These are phyloP conservation scores for Lysandra bellargus DNA, from an alignment of 2,888 invertebrate species.

Conservation along the genomic window DNA sequence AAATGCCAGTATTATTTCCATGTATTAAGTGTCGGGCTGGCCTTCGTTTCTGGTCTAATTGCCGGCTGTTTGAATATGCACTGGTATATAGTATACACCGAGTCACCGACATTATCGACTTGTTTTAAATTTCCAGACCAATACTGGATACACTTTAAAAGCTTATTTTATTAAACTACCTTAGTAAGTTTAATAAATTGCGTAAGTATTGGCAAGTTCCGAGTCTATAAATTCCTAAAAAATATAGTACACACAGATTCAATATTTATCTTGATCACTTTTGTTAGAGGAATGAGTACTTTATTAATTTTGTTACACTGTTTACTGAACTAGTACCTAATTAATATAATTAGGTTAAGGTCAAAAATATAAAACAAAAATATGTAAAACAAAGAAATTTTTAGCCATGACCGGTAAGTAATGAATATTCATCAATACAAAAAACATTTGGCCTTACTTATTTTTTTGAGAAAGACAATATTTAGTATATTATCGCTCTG, in stretches of 20 bases:
- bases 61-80: conserved; percentile 3
- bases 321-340: background rate
- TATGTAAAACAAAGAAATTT: background rate
- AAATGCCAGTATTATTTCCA: conserved; percentile 12
- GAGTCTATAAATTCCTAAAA: too few relatives aligned
- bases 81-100: background rate
- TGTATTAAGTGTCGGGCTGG: conserved; percentile 23
- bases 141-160: background rate
- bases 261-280: too few relatives aligned
- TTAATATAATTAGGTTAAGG: background rate
- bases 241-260: too few relatives aligned
- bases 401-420: background rate
- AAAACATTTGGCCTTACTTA: background rate
- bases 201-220: too few relatives aligned
- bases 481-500: background rate
- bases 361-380: background rate
- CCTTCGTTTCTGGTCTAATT: conserved; percentile 29
- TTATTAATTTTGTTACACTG: too few relatives aligned
- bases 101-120: background rate
- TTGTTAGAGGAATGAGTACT: too few relatives aligned
- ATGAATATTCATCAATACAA: background rate
- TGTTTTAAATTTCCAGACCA: background rate
- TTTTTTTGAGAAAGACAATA: background rate
- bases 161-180: background rate
- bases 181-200: too few relatives aligned